A percentile compares a stretch with the other conserved stretches of the same genome.
These are phyloP conservation scores for Oceanodroma tethys DNA, from an alignment of 2,113 vertebrate species.

Conservation along the genomic window DNA sequence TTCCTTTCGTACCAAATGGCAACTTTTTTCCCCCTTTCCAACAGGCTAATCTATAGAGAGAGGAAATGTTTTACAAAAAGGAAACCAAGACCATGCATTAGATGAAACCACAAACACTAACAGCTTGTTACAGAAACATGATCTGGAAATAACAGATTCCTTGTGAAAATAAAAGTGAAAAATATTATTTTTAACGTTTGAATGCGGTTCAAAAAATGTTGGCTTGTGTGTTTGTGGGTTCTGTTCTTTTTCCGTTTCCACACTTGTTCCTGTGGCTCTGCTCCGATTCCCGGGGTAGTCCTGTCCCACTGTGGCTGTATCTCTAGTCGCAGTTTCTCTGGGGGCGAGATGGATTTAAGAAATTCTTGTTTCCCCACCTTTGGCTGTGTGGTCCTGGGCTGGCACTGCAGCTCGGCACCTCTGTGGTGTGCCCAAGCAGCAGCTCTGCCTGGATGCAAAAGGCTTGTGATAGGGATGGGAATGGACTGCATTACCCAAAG, in stretches of 20 bases:
- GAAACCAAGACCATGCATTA: background rate
- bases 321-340: background rate
- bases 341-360: background rate
- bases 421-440: background rate
- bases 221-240: background rate
- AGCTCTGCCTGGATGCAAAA: background rate
- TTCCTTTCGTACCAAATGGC: background rate
- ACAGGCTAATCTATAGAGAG: background rate
- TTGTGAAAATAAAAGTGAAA: background rate
- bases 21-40: background rate
- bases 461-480: background rate
- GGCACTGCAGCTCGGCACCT: background rate
- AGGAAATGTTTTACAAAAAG: background rate
- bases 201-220: background rate
- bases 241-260: background rate
- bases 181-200: background rate
- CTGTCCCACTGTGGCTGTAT: background rate
- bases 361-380: background rate
- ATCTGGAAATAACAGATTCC: conserved; percentile 33
- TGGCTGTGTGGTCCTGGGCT: background rate
- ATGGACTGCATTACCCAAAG: background rate
- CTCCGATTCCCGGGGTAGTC: rapidly evolving
- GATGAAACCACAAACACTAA: conserved; percentile 15
- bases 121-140: conserved; percentile 8
- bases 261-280: background rate